Percentiles rank a stretch among this genome's conserved stretches.
phyloP scores from a whole-genome alignment of 2,797 vertebrate species.

The Molossus molossus region DNA sequence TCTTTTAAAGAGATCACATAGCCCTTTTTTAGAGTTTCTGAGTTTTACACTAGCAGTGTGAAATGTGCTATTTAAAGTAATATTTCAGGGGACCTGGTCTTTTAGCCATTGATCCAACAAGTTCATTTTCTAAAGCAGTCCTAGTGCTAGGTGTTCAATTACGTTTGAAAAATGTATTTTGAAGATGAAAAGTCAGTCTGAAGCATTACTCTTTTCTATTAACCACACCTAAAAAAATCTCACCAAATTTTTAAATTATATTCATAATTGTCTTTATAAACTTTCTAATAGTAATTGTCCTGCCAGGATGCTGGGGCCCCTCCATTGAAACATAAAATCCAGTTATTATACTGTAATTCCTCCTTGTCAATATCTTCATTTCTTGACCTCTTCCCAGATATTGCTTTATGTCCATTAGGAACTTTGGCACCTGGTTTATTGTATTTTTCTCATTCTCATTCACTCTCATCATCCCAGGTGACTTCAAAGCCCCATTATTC shows the following conservation, averaged over 20 bases:
- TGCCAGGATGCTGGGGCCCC: neutral
- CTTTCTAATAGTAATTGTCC: neutral
- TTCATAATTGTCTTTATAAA: neutral
- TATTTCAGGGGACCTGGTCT: neutral
- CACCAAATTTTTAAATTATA: neutral
- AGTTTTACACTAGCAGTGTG: neutral
- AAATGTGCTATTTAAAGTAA: neutral
- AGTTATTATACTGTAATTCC: neutral
- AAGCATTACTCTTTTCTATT: neutral
- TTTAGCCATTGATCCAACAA: neutral
- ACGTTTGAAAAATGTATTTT: constrained; percentile 16
- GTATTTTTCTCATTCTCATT: neutral
- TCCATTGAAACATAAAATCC: neutral
- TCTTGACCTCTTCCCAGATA: neutral
- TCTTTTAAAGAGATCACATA: neutral
- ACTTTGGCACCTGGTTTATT: neutral
- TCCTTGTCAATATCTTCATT: neutral
- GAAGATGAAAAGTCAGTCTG: constrained; percentile 32
- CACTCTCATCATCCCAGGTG: neutral
- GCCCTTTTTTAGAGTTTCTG: neutral
- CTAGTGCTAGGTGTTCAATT: neutral
- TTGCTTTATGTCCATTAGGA: neutral
- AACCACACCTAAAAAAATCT: neutral
- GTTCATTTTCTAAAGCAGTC: neutral
- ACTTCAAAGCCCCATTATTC: neutral